phyloP scores from a whole-genome alignment of 2,888 invertebrate genomes.

The Disparrhopalites patrizii region DNA sequence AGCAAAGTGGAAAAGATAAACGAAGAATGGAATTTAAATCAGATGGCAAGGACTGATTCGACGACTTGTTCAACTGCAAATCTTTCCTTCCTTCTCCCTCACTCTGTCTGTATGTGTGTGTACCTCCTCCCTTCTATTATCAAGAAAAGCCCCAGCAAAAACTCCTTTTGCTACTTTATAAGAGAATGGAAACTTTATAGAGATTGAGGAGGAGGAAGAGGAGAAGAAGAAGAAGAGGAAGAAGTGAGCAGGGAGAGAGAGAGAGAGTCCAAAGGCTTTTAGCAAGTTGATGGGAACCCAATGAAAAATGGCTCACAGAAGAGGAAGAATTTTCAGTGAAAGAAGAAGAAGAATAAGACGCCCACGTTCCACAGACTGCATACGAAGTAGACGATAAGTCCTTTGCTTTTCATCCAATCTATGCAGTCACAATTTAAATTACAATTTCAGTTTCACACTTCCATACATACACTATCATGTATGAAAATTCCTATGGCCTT shows the following conservation, averaged over 20 bases:
- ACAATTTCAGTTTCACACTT: constrained; percentile 14
- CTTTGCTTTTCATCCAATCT: constrained; percentile 21
- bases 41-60: constrained; percentile 25
- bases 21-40: constrained; percentile 22
- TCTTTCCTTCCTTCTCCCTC: no score
- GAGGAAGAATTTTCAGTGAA: constrained; percentile 16
- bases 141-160: no score
- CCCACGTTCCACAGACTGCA: constrained; percentile 24
- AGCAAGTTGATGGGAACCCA: constrained; percentile 20
- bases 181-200: no score
- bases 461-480: not conserved
- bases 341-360: constrained; percentile 23
- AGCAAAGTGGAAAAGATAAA: constrained; percentile 13
- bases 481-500: no score
- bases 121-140: constrained; percentile 1
- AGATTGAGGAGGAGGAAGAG: not conserved
- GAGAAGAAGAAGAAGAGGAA: not conserved
- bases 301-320: constrained; percentile 22
- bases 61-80: constrained; percentile 22
- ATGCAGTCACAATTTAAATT: constrained; percentile 31
- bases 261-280: constrained; percentile 1
- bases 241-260: constrained; percentile 1
- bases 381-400: constrained; percentile 31
- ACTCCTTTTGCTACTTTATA: no score
- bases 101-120: no score